These are phyloP conservation scores for Maconellicoccus hirsutus DNA, from an alignment of 1,140 invertebrate species.

Conservation along the genomic window DNA sequence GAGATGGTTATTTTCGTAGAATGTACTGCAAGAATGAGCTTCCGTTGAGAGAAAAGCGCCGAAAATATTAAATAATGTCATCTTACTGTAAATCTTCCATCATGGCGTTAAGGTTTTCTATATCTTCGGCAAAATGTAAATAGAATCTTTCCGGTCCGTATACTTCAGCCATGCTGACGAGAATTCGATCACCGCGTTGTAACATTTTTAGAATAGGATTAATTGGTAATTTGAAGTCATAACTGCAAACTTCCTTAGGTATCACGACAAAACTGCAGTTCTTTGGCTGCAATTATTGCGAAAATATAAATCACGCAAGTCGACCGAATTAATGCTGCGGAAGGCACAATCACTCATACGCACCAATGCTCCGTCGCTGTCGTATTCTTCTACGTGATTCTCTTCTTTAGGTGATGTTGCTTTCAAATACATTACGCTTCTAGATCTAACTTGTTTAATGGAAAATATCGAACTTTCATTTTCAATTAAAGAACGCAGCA, in stretches of 20 bases:
- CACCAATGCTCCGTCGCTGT: background rate
- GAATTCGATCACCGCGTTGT: background rate
- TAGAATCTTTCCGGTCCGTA: background rate
- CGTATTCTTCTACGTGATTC: background rate
- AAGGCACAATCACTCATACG: too few species aligned
- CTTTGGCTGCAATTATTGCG: background rate
- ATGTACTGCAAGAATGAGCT: background rate
- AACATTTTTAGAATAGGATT: background rate
- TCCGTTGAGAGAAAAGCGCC: too few species aligned
- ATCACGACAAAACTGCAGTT: background rate
- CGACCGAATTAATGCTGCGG: too few species aligned
- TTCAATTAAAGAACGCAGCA: background rate
- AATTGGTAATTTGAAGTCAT: background rate
- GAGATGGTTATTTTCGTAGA: background rate
- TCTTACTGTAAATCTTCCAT: conserved; percentile 2
- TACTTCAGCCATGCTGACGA: background rate
- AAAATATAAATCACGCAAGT: too few species aligned
- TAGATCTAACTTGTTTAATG: background rate
- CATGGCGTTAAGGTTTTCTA: background rate
- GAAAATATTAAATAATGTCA: too few species aligned
- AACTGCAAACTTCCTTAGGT: background rate
- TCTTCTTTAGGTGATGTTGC: background rate
- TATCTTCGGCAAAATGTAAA: background rate
- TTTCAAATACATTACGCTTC: background rate
- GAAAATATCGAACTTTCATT: background rate